These are phyloP conservation scores for Heterotilapia buettikoferi DNA, from an alignment of 2,113 vertebrate genomes.

Conservation along the genomic window DNA sequence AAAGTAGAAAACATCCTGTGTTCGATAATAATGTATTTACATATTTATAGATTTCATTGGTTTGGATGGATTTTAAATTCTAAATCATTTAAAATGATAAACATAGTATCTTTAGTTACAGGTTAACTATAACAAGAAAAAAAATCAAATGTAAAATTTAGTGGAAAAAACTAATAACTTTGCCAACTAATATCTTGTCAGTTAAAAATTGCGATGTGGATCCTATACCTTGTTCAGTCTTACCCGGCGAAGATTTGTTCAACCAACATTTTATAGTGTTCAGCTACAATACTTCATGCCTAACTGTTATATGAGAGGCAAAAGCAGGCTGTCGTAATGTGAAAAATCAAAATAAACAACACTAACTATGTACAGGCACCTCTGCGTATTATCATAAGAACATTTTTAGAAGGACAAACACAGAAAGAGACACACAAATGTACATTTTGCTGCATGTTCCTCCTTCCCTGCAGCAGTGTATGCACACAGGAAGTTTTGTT, in stretches of 20 bases:
- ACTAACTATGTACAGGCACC: not conserved
- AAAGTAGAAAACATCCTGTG: not conserved
- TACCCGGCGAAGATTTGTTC: not conserved
- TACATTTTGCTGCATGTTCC: not conserved
- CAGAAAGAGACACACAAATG: not conserved
- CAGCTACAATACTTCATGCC: not conserved
- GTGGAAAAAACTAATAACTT: not conserved
- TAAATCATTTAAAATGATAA: not conserved
- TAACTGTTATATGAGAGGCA: not conserved
- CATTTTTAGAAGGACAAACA: not conserved
- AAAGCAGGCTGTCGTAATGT: not conserved
- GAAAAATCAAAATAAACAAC: not conserved
- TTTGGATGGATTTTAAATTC: not conserved
- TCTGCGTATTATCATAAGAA: not conserved
- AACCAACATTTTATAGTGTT: not conserved
- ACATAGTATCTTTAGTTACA: not conserved
- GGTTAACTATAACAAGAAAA: not conserved
- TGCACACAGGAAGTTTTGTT: slow-evolving; percentile 62
- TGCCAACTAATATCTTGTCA: not conserved
- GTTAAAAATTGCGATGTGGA: not conserved
- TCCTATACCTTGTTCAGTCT: not conserved
- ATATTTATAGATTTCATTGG: not conserved
- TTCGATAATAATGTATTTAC: not conserved
- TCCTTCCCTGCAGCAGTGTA: not conserved
- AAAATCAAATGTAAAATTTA: not conserved